Conservation (phyloP, 2,797 vertebrate species). For the Toxotes lorentzi region DNA sequence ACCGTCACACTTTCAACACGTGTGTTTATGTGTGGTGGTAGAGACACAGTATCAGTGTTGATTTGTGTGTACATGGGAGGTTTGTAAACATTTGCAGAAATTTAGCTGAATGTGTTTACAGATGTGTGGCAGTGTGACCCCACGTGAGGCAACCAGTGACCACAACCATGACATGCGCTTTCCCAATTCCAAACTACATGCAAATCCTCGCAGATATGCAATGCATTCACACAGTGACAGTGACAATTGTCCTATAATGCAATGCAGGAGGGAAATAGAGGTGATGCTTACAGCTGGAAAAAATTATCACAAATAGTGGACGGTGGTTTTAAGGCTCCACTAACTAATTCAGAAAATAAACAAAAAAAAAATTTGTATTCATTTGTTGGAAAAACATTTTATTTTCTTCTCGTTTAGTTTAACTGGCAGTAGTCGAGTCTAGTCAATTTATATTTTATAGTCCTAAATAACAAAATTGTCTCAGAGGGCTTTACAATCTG, state of each 20-base stretch:
- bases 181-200: slow-evolving; percentile 1
- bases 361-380: not conserved
- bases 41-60: slow-evolving; percentile 7
- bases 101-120: not conserved
- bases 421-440: not conserved
- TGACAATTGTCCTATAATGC: not conserved
- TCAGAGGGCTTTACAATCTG: not conserved
- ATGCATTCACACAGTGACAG: not conserved
- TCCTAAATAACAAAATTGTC: not conserved
- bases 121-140: not conserved
- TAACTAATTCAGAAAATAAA: not conserved
- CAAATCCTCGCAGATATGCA: not conserved
- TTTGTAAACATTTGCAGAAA: not conserved
- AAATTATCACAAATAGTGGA: not conserved
- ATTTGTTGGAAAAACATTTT: slow-evolving; percentile 1
- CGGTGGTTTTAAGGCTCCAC: not conserved
- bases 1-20: not conserved
- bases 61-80: slow-evolving; percentile 9
- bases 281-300: not conserved
- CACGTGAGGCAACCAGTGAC: slow-evolving; percentile 1
- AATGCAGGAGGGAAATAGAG: not conserved
- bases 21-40: slow-evolving; percentile 1
- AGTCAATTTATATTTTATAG: not conserved
- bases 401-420: not conserved
- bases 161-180: not conserved